These are phyloP conservation scores for Holothuria glaberrima DNA, from an alignment of 35 echinoderm and acorn worm genomes.

Conservation along the genomic window DNA sequence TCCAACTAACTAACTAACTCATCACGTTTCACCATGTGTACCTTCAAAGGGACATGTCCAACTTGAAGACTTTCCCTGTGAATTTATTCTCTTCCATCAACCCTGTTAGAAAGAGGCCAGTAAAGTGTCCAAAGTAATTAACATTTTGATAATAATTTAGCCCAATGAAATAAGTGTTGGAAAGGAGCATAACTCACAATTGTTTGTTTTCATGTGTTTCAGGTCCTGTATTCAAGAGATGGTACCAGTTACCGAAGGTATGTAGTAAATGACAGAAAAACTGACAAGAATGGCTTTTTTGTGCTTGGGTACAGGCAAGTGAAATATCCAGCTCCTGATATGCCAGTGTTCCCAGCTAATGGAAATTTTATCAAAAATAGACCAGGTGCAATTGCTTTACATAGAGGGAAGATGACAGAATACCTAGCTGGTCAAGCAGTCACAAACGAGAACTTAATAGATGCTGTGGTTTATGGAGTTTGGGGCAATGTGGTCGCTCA, in stretches of 20 bases:
- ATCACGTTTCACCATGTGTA: too few species aligned
- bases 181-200: too few species aligned
- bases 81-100: too few species aligned
- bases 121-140: too few species aligned
- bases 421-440: background rate
- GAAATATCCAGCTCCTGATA: constrained; percentile 69
- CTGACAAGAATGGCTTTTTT: constrained; percentile 88
- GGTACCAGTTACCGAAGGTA: constrained; percentile 44
- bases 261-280: constrained; percentile 52
- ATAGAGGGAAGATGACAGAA: constrained; percentile 32
- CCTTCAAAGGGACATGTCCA: too few species aligned
- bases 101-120: too few species aligned
- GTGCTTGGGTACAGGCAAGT: constrained; percentile 72
- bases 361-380: constrained; percentile 47
- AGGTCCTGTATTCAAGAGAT: constrained; percentile 44
- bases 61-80: too few species aligned
- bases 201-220: too few species aligned
- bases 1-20: too few species aligned
- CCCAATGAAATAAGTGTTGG: too few species aligned
- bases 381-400: constrained; percentile 61
- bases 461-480: constrained; percentile 60
- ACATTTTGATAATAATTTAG: too few species aligned
- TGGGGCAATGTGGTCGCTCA: constrained; percentile 10
- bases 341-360: constrained; percentile 42
- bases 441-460: constrained; percentile 62